Base-by-base conservation (phyloP, 1,140 invertebrate genomes). In the Cyclargus thomasi region DNA sequence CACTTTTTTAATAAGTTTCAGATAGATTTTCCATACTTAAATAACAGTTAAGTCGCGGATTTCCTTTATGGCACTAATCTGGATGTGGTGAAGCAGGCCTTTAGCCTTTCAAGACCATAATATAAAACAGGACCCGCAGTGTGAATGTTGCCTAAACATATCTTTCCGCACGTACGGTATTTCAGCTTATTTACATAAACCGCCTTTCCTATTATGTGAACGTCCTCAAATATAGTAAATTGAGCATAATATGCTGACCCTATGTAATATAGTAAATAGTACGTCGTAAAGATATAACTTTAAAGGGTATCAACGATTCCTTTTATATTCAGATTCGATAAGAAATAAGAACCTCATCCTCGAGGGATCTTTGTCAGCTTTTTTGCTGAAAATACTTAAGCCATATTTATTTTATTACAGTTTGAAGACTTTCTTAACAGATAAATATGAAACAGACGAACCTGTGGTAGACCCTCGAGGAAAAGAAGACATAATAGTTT, bases 101-200 rank as follows among this genome's bases (percentile, higher is more conserved):
- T n/a, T n/a, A n/a, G n/a, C n/a, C n/a, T n/a, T n/a, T n/a, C n/a
- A n/a, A n/a, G n/a, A n/a, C n/a, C n/a, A n/a, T n/a, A n/a, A n/a
- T n/a, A n/a, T n/a, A n/a, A n/a, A n/a, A n/a, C n/a, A 29, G 6
- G 23, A 29, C 23, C 2, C 23, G 23, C 6, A 29, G 29, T 3
- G 29, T 29, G 29, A 8, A 29, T 29, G 29, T 29, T 29, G 66
- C 67, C 59, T 73, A 68, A 59, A 62, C 70, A 66, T 72, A 67
- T 69, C 71, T 62, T 64, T 47, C 39, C 39, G 53, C 59, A 35
- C 55, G 65, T 67, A 11, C 2, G 11, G 18, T 59, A 21, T 55
- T 55, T 17, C 21, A 20, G 18, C 18, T 20, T 59, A 59, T 59
- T 20, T 55, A 55, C 53, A 55, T 20, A 55, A 55, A 5, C 55